Evolutionary conservation across 2,113 vertebrate species (phyloP).

Genomic region (Clupea harengus): DNA sequence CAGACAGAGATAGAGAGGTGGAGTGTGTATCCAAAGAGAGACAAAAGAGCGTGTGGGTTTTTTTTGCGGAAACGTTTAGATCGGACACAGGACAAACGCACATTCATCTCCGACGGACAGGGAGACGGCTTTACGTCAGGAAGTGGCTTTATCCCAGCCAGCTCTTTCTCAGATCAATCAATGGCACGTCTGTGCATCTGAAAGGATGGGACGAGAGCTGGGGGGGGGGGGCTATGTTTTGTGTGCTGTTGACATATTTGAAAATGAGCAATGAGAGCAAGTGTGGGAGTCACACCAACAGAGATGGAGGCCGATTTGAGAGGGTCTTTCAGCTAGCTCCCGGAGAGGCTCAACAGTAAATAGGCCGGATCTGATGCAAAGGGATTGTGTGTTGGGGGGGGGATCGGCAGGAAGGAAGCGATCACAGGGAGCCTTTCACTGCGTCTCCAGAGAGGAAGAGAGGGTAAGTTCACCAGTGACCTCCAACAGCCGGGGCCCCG

Average conservation of each 20-base stretch:
- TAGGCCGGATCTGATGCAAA: constrained; percentile 47
- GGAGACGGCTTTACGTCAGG: constrained; percentile 47
- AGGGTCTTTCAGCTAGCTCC: constrained; percentile 51
- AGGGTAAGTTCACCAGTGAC: constrained; percentile 41
- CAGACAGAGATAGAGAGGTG: constrained; percentile 33
- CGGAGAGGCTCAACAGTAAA: constrained; percentile 51
- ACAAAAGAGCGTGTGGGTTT: neutral
- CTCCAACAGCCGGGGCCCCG: constrained; percentile 54
- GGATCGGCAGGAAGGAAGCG: constrained; percentile 59
- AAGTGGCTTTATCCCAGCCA: constrained; percentile 46
- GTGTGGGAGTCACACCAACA: constrained; percentile 34
- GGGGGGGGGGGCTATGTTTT: constrained; percentile 39
- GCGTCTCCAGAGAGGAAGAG: constrained; percentile 19
- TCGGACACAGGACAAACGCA: constrained; percentile 11
- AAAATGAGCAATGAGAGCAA: constrained; percentile 53
- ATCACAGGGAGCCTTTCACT: constrained; percentile 34
- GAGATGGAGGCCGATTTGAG: constrained; percentile 44
- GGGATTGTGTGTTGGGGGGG: constrained; percentile 17
- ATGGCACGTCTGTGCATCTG: constrained; percentile 37
- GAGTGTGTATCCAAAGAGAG: neutral
- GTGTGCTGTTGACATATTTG: constrained; percentile 53
- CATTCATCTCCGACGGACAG: constrained; percentile 26
- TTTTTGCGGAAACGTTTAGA: neutral
- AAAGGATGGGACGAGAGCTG: constrained; percentile 31
- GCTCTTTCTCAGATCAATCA: constrained; percentile 47